Conservation (phyloP, 2,797 vertebrate species). For the Sebastes goodei region DNA sequence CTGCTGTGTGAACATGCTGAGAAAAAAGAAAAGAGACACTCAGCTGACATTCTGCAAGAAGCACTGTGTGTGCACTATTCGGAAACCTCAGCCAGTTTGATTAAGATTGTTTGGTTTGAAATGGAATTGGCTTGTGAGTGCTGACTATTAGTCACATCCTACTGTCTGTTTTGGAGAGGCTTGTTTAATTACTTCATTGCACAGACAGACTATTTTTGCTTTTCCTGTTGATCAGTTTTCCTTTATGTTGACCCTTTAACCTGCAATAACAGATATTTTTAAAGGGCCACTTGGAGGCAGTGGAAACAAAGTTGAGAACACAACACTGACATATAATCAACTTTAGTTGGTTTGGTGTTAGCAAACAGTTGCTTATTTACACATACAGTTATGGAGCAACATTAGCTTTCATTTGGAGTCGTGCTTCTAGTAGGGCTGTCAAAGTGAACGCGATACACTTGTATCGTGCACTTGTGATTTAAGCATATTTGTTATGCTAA, state of each 20-base stretch:
- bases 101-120: background rate
- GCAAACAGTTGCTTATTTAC: background rate
- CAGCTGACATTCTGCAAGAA: background rate
- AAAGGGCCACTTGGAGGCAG: background rate
- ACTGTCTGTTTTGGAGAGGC: background rate
- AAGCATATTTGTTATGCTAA: too few relatives aligned
- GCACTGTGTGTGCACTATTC: background rate
- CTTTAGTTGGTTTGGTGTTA: background rate
- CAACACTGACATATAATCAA: background rate
- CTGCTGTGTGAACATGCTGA: constrained; percentile 25
- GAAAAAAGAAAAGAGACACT: constrained; percentile 7
- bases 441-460: too few relatives aligned
- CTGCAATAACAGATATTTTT: background rate
- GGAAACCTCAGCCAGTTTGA: background rate
- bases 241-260: background rate
- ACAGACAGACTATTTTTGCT: background rate
- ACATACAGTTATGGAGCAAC: background rate
- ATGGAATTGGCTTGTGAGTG: constrained; percentile 10
- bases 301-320: background rate
- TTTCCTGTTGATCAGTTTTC: background rate
- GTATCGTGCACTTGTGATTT: too few relatives aligned
- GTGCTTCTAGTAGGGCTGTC: too few relatives aligned
- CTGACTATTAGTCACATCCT: constrained; percentile 16
- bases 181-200: background rate
- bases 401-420: background rate